Conservation (phyloP, 2,888 invertebrate species). For the Zygogramma bicolorata region DNA sequence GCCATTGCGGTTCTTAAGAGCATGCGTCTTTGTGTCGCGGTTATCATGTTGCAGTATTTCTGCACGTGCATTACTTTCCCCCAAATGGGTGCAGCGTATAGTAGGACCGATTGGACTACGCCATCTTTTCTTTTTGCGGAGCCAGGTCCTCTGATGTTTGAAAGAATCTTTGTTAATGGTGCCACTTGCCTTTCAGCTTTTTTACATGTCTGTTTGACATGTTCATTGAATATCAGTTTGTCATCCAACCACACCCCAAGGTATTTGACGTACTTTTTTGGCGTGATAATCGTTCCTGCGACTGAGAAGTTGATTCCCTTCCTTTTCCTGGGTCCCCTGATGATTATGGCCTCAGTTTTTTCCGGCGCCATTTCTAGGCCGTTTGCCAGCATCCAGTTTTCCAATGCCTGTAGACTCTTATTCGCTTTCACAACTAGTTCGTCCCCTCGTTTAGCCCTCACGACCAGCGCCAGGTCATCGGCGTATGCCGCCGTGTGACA, state of each 20-base stretch:
- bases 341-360: not conserved
- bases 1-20: not conserved
- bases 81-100: slow-evolving; percentile 23
- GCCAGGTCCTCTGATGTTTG: not conserved
- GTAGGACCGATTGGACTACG: slow-evolving; percentile 11
- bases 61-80: not conserved
- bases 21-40: not conserved
- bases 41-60: not conserved
- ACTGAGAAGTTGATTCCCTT: slow-evolving; percentile 4
- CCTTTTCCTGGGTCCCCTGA: not conserved
- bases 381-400: not conserved
- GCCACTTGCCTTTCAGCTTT: too few species aligned
- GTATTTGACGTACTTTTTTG: slow-evolving; percentile 7
- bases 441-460: not conserved
- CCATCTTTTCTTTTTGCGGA: not conserved
- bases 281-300: not conserved
- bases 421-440: not conserved
- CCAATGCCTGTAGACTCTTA: not conserved
- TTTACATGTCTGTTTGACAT: too few species aligned
- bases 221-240: not conserved
- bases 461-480: not conserved
- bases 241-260: slow-evolving; percentile 15
- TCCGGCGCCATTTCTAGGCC: not conserved
- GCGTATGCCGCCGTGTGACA: too few species aligned
- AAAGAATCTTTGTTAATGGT: not conserved